Evolutionary conservation across 2,888 invertebrate genomes (phyloP).

Genomic region (Lycaena phlaeas): DNA sequence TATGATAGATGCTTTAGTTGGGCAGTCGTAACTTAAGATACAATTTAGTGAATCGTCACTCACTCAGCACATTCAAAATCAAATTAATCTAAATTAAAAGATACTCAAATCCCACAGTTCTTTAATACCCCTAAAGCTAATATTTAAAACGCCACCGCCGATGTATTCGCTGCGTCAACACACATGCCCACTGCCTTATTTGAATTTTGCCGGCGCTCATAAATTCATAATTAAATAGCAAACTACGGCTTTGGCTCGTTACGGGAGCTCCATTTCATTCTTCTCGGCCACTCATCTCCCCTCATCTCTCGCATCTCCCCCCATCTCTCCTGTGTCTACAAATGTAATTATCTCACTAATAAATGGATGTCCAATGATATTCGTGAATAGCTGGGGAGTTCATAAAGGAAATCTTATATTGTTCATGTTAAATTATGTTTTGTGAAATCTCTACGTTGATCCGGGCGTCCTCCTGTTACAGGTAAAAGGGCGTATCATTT

Average conservation of each 20-base stretch:
- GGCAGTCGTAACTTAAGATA: too few species aligned
- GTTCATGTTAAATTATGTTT: too few species aligned
- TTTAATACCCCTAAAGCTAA: too few species aligned
- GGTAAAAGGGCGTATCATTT: too few species aligned
- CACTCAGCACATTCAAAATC: too few species aligned
- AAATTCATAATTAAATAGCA: constrained; percentile 68
- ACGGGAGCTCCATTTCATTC: constrained; percentile 54
- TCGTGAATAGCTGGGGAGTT: background rate
- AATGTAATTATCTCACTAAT: constrained; percentile 3
- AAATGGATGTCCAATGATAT: constrained; percentile 2
- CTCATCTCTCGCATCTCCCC: background rate
- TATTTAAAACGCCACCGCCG: constrained; percentile 15
- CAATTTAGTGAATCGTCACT: too few species aligned
- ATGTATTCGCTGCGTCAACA: constrained; percentile 8
- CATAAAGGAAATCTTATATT: too few species aligned
- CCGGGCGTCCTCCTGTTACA: too few species aligned
- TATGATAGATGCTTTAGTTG: too few species aligned
- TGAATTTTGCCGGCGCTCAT: constrained; percentile 57
- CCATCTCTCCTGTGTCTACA: background rate
- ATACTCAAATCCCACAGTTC: too few species aligned
- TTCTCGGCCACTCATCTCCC: constrained; percentile 22
- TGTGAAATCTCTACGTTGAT: too few species aligned
- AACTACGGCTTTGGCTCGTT: constrained; percentile 51
- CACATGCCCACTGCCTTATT: constrained; percentile 25
- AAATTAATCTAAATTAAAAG: too few species aligned